A percentile compares a stretch with the other conserved stretches of the same genome.
These are phyloP conservation scores for Gnatocerus cornutus DNA, from an alignment of 2,888 invertebrate species.

Conservation along the genomic window DNA sequence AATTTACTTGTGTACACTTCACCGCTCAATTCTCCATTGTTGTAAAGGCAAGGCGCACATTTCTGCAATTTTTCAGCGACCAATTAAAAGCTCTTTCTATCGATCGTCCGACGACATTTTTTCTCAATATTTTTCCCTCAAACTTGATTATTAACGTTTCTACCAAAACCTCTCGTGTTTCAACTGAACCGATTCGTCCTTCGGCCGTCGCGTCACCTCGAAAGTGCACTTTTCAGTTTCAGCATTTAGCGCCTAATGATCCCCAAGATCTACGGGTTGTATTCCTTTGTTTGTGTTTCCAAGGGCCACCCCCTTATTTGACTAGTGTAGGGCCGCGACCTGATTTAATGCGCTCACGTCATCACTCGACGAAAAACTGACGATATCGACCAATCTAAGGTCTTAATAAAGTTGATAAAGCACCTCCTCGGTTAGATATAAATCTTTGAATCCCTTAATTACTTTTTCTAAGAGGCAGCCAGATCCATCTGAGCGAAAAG, in stretches of 20 bases:
- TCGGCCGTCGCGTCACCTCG: background rate
- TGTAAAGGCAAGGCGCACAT: background rate
- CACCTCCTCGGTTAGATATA: slow-evolving; percentile 33
- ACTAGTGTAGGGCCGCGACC: slow-evolving; percentile 36
- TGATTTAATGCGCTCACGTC: slow-evolving; percentile 38
- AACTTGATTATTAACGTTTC: slow-evolving; percentile 2
- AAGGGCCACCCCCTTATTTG: slow-evolving; percentile 43
- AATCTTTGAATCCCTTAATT: slow-evolving; percentile 39
- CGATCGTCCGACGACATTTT: background rate
- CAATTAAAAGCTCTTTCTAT: background rate
- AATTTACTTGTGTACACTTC: slow-evolving; percentile 18
- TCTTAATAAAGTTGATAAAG: slow-evolving; percentile 40
- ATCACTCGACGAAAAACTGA: slow-evolving; percentile 37
- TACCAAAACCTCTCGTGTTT: background rate
- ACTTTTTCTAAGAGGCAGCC: slow-evolving; percentile 27
- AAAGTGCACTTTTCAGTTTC: slow-evolving; percentile 13
- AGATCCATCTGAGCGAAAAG: slow-evolving; percentile 18
- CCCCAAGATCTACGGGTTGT: slow-evolving; percentile 3
- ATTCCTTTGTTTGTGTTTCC: slow-evolving; percentile 27
- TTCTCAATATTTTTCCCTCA: background rate
- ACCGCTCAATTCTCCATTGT: background rate
- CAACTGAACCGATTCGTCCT: slow-evolving; percentile 3
- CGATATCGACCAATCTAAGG: slow-evolving; percentile 32
- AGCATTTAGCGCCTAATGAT: slow-evolving; percentile 10
- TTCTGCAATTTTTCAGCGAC: background rate